Evolutionary conservation across 2,888 invertebrate species (phyloP).

Genomic region (Brassicogethes aeneus): DNA sequence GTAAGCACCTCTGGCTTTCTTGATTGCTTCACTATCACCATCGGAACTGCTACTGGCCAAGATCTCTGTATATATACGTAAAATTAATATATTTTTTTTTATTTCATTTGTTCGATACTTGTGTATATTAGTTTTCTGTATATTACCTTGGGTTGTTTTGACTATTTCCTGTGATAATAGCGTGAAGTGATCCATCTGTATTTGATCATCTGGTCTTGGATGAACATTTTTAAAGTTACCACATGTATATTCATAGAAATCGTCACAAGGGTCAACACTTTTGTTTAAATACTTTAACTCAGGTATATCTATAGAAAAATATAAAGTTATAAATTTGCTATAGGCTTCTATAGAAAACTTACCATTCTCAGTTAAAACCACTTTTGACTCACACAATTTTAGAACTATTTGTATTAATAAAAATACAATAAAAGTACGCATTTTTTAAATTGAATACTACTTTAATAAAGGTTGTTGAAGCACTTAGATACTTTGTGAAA

Average conservation of each 20-base stretch:
- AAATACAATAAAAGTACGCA: too few species aligned
- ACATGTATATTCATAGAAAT: conserved; percentile 43
- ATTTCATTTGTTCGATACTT: too few species aligned
- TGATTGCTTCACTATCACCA: conserved; percentile 31
- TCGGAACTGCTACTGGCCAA: conserved; percentile 18
- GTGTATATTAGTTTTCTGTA: conserved; percentile 15
- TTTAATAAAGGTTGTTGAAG: too few species aligned
- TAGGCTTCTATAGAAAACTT: not conserved
- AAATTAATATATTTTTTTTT: too few species aligned
- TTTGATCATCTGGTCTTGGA: conserved; percentile 31
- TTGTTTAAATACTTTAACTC: conserved; percentile 33
- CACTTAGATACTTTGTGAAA: too few species aligned
- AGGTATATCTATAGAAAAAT: conserved; percentile 25
- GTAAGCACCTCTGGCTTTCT: conserved; percentile 36
- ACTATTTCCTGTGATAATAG: conserved; percentile 36
- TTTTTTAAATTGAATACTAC: too few species aligned
- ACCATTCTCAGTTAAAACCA: too few species aligned
- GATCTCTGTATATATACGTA: too few species aligned
- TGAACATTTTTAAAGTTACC: conserved; percentile 40
- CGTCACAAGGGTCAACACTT: conserved; percentile 38
- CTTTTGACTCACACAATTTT: too few species aligned
- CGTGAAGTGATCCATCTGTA: conserved; percentile 38
- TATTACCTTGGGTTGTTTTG: conserved; percentile 20
- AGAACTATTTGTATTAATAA: too few species aligned
- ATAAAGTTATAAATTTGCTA: conserved; percentile 4